Evolutionary conservation across 2,888 invertebrate genomes (phyloP), one percentile per base, ranked within the genome.

Genomic region (Tiliacea aurago): DNA sequence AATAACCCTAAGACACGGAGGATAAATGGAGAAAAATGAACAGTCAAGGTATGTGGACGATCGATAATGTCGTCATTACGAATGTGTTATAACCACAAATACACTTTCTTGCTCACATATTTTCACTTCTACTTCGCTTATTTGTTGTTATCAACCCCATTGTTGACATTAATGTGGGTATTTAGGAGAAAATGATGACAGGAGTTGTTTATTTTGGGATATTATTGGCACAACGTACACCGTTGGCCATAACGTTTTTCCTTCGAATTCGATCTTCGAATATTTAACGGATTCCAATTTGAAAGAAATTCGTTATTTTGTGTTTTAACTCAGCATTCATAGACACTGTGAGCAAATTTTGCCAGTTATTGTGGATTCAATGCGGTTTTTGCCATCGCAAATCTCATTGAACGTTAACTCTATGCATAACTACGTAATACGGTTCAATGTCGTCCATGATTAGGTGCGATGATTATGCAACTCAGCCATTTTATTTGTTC

Each of bases 221-320:
- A 72, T 64, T 67, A 59, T 63, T 67, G 66, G 63, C 68, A 72
- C 86, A 85, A 90, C 91, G 91, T 92, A 92, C 86, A 85, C 90
- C 92, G 92, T 93, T 93, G 87, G 83, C 80, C 85, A 89, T 93
- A 95, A 95, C 95, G 95, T 94, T 93, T 95, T 94, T 93, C 87
- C 94, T 96, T 96, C 95, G 94, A 95, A 95, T 95, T 95, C 88
- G 92, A 94, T 94, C 95, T 95, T 96, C 92, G 94, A 95, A 95
- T 94, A 92, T 93, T 91, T 95, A 96, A 96, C 96, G 95, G 96
- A 95, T 93, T 94, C 91, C 84, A 86, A 87, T 92, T 95, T 95
- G 90, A 93, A 93, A 90, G 90, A 85, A 85, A 85, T 76, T 87
- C 86, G 88, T 89, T 90, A 86, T 80, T 80, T 81, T 77, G 58